phyloP scores from a whole-genome alignment of 92 coral and sea anemone species.

The Ricordea florida region DNA sequence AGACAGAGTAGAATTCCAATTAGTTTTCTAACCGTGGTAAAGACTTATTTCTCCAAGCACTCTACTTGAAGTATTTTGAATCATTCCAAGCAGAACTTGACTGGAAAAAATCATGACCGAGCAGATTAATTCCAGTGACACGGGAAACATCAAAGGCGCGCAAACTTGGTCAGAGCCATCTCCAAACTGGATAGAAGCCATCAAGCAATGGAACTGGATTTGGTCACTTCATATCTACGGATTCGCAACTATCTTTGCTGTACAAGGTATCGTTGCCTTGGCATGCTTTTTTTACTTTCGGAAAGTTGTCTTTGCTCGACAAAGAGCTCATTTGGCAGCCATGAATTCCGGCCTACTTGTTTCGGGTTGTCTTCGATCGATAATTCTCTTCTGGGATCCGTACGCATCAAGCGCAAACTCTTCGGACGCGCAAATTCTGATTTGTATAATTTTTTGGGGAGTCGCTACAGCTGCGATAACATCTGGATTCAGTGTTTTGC shows the following conservation, averaged over 20 bases:
- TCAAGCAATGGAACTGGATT: constrained; percentile 31
- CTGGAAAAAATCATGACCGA: too few relatives aligned
- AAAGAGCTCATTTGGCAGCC: constrained; percentile 38
- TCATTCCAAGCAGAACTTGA: too few relatives aligned
- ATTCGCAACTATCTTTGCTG: constrained; percentile 26
- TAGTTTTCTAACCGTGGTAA: too few relatives aligned
- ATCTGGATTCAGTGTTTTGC: constrained; percentile 69
- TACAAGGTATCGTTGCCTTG: constrained; percentile 11
- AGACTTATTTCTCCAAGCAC: too few relatives aligned
- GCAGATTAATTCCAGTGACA: too few relatives aligned
- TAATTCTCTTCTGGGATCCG: constrained; percentile 63
- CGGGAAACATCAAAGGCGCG: too few relatives aligned
- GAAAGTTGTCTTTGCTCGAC: constrained; percentile 18
- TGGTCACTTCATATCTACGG: constrained; percentile 62
- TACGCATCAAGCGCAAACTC: constrained; percentile 44
- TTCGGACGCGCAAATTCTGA: constrained; percentile 10
- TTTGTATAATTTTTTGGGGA: constrained; percentile 47
- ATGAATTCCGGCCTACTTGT: constrained; percentile 34
- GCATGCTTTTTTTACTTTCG: not conserved
- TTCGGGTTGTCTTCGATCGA: constrained; percentile 51
- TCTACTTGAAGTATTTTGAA: too few relatives aligned
- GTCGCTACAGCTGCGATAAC: constrained; percentile 69
- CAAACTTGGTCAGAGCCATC: constrained; percentile 55
- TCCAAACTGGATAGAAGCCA: constrained; percentile 64
- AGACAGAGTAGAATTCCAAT: too few relatives aligned